Evolutionary conservation across 2,888 invertebrate species (phyloP).

Genomic region (Euzophera pinguis): DNA sequence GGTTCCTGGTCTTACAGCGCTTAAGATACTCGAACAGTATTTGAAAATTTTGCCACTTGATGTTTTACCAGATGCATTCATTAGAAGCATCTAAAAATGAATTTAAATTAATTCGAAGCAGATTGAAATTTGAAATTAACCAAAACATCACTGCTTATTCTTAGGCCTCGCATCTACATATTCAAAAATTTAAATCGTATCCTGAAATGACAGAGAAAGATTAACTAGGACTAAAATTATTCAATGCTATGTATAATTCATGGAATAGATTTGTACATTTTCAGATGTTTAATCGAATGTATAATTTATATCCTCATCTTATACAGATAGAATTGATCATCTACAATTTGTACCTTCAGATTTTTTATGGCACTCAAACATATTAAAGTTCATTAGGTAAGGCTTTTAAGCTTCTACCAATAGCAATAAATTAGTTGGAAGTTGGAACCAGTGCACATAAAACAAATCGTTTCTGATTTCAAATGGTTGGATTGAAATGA

Average conservation of each 20-base stretch:
- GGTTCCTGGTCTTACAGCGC: too few relatives aligned
- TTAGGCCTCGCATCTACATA: neutral
- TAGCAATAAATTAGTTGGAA: neutral
- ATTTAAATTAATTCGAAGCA: neutral
- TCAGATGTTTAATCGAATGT: neutral
- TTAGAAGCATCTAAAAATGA: too few relatives aligned
- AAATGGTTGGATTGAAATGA: constrained; percentile 1
- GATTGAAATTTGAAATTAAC: neutral
- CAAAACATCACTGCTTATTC: neutral
- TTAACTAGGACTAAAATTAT: neutral
- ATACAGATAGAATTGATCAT: neutral
- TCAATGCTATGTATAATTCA: neutral
- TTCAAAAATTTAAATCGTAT: neutral
- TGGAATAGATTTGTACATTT: neutral
- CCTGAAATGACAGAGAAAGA: constrained; percentile 3
- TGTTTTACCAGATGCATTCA: too few relatives aligned
- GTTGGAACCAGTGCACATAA: constrained; percentile 1
- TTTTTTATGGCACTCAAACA: neutral
- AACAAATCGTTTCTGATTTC: constrained; percentile 1
- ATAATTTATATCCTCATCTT: constrained; percentile 2
- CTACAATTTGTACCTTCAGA: neutral
- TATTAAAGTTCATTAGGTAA: constrained; percentile 3
- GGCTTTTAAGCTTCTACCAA: neutral
- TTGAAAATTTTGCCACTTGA: too few relatives aligned
- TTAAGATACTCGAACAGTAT: too few relatives aligned